Evolutionary conservation across 2,113 vertebrate species (phyloP).

Genomic region (Nestor notabilis): DNA sequence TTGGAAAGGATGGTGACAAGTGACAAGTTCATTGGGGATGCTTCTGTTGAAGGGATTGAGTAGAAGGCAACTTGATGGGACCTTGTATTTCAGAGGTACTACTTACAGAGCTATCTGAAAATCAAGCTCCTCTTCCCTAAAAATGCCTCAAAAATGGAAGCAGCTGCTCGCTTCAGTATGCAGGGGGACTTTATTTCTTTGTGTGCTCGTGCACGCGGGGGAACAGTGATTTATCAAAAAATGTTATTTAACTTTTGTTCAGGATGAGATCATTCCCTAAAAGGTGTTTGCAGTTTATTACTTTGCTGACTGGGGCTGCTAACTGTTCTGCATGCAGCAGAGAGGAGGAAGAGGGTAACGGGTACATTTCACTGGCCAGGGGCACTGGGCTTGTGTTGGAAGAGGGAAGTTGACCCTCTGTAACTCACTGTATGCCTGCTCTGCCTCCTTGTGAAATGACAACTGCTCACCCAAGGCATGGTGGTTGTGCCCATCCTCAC

Average conservation of each 20-base stretch:
- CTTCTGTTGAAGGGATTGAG: background rate
- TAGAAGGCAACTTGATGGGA: background rate
- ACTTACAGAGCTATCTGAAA: background rate
- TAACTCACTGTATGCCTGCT: background rate
- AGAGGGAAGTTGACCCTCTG: background rate
- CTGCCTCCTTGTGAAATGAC: background rate
- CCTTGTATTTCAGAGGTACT: background rate
- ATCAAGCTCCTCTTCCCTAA: background rate
- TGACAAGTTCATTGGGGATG: slow-evolving; percentile 34
- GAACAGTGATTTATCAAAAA: background rate
- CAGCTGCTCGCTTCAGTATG: background rate
- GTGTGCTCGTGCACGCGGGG: background rate
- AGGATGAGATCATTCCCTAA: slow-evolving; percentile 36
- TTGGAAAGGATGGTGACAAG: slow-evolving; percentile 53
- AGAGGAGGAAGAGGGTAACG: background rate
- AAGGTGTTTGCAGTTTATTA: slow-evolving; percentile 22
- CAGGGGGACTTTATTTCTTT: background rate
- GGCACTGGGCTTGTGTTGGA: fast-evolving
- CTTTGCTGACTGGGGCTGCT: background rate
- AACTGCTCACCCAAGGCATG: background rate
- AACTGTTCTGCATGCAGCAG: background rate
- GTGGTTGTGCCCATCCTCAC: background rate
- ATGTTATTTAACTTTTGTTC: slow-evolving; percentile 34
- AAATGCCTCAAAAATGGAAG: background rate
- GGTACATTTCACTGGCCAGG: background rate